Conservation (phyloP, 2,797 vertebrate species). For the Onychomys torridus region DNA sequence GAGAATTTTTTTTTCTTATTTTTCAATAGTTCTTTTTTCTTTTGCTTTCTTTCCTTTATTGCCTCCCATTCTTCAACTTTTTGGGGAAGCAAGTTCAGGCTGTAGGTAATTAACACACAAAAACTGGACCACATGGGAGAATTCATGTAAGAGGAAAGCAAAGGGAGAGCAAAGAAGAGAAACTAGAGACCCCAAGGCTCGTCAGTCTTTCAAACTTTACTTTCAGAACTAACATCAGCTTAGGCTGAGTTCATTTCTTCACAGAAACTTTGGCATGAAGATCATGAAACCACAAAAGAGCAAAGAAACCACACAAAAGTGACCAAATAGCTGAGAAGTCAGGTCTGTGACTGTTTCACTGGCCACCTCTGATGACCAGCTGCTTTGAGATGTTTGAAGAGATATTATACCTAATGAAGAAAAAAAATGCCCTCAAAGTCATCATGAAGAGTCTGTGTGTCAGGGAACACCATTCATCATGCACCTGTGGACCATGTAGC, state of each 20-base stretch:
- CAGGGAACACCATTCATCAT: background rate
- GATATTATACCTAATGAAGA: background rate
- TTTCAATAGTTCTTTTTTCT: background rate
- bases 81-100: background rate
- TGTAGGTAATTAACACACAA: background rate
- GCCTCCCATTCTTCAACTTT: background rate
- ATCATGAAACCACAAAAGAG: background rate
- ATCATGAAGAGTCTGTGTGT: background rate
- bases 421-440: background rate
- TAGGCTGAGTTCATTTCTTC: background rate
- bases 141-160: background rate
- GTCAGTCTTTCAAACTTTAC: background rate
- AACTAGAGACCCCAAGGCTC: background rate
- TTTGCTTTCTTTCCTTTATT: background rate
- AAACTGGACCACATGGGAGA: background rate
- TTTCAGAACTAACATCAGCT: background rate
- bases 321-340: accelerated
- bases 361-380: background rate
- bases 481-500: too few species aligned
- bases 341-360: background rate
- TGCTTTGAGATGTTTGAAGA: background rate
- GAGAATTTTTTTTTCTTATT: background rate
- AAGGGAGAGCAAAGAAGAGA: background rate
- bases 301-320: background rate
- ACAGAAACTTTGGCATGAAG: background rate